Percentiles rank a stretch among this genome's conserved stretches.
Evolutionary conservation across 1,140 invertebrate genomes (phyloP).

Genomic region (Ganaspis sp.): DNA sequence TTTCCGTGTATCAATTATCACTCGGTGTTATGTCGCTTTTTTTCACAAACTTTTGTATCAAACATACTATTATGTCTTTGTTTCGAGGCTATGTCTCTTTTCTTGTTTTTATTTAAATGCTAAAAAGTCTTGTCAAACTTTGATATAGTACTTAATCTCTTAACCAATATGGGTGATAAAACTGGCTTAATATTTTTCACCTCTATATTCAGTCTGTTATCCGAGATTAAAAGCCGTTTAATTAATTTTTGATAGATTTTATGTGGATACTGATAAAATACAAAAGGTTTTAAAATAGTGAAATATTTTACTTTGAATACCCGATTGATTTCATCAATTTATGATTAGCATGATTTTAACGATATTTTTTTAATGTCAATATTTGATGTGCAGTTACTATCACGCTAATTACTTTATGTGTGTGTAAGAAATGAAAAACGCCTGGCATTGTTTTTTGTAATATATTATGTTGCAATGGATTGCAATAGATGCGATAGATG

Average conservation of each 20-base stretch:
- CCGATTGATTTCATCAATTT: too few species aligned
- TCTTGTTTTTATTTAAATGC: neutral
- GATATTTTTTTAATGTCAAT: too few species aligned
- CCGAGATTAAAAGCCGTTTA: neutral
- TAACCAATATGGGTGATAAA: neutral
- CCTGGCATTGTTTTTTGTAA: too few species aligned
- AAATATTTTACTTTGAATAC: neutral
- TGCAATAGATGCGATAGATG: too few species aligned
- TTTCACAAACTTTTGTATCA: neutral
- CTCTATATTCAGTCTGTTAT: neutral
- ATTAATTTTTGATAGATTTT: constrained; percentile 15
- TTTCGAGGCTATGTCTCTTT: neutral
- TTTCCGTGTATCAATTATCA: constrained; percentile 21
- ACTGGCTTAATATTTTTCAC: neutral
- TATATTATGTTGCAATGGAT: too few species aligned
- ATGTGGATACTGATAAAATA: neutral
- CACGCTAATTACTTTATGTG: too few species aligned
- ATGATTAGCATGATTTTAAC: too few species aligned
- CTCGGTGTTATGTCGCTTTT: neutral
- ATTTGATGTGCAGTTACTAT: too few species aligned
- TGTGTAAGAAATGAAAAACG: too few species aligned
- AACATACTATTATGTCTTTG: constrained; percentile 1
- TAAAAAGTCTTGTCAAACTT: neutral
- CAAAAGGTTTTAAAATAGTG: neutral
- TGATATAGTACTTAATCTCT: neutral